phyloP scores from a whole-genome alignment of 1,140 invertebrate species.

The Ostrea edulis region DNA sequence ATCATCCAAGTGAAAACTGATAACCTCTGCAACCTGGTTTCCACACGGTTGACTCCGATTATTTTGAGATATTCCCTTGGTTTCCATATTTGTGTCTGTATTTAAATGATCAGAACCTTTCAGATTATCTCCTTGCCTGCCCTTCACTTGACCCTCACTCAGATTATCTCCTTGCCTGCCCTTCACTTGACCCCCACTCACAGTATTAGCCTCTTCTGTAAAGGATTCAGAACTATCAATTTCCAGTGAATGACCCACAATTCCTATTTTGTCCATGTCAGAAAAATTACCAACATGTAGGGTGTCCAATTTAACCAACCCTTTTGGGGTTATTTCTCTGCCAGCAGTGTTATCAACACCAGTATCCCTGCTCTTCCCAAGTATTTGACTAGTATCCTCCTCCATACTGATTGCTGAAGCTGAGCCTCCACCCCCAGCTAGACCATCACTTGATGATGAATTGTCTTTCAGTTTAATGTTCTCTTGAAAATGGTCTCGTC shows the following conservation, averaged over 20 bases:
- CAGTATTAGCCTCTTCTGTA: background rate
- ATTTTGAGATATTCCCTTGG: background rate
- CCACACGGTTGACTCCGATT: background rate
- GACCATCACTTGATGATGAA: background rate
- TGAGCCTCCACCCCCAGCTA: background rate
- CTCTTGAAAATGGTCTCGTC: background rate
- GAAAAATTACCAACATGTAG: background rate
- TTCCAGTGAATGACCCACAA: background rate
- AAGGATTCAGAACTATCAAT: background rate
- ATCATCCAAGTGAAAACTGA: slow-evolving; percentile 23
- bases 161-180: background rate
- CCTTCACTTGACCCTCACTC: background rate
- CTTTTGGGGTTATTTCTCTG: background rate
- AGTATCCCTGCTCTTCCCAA: background rate
- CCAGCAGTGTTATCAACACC: background rate
- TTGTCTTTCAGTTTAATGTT: background rate
- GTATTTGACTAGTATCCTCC: background rate
- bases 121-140: background rate
- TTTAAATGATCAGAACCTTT: background rate
- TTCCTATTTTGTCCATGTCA: background rate
- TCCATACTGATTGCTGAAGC: background rate
- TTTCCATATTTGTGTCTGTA: background rate
- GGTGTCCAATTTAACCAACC: background rate
- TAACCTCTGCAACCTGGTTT: slow-evolving; percentile 8
- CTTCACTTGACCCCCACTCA: background rate